Conservation (phyloP, 64 coral and sea anemone genomes). For the Montipora cactus region DNA sequence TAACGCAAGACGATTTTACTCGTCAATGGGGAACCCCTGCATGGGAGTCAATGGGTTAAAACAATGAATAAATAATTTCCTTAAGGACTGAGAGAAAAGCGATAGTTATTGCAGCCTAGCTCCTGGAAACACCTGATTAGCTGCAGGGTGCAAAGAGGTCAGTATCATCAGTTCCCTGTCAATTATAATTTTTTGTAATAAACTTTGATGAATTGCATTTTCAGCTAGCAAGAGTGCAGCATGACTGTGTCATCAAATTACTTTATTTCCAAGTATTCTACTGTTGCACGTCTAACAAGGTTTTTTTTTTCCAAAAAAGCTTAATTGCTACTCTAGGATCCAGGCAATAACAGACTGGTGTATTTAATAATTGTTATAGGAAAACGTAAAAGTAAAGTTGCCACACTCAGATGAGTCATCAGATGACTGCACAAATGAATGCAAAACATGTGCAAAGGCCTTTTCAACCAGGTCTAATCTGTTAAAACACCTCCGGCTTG, state of each 20-base stretch:
- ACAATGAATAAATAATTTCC: too few relatives aligned
- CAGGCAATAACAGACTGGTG: background rate
- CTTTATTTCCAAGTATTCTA: background rate
- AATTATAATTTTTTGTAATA: background rate
- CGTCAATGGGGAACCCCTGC: too few relatives aligned
- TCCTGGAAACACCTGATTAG: too few relatives aligned
- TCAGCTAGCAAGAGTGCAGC: background rate
- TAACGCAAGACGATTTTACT: too few relatives aligned
- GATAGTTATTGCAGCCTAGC: too few relatives aligned
- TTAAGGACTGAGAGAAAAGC: too few relatives aligned
- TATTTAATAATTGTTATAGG: conserved; percentile 1
- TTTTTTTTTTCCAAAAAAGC: too few relatives aligned
- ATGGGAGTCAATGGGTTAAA: too few relatives aligned
- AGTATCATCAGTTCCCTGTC: too few relatives aligned
- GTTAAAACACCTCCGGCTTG: conserved; percentile 29
- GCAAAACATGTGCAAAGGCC: background rate
- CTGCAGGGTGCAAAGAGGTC: too few relatives aligned
- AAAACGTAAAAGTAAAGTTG: background rate
- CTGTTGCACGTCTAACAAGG: too few relatives aligned
- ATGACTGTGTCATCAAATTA: background rate
- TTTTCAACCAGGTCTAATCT: conserved; percentile 34
- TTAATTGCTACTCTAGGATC: too few relatives aligned
- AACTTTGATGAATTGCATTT: background rate
- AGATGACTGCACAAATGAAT: conserved; percentile 8
- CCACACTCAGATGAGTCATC: background rate